A percentile compares a stretch with the other conserved stretches of the same genome.
Conservation (phyloP, 2,113 vertebrate genomes). For the Cathartes aura region DNA sequence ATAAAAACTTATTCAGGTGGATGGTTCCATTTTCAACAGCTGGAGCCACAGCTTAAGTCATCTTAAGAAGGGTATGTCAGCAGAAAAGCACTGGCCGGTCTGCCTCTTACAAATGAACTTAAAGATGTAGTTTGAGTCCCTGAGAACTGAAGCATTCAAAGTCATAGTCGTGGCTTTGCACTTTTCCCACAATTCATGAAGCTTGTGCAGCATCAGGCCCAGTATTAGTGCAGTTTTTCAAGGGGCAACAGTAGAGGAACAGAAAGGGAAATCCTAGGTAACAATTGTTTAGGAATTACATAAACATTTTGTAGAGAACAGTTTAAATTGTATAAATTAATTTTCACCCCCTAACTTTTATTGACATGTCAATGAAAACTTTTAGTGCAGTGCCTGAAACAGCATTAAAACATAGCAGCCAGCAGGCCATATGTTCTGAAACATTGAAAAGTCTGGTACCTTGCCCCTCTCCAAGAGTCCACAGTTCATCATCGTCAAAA, state of each 20-base stretch:
- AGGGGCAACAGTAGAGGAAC: background rate
- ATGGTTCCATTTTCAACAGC: background rate
- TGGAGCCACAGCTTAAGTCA: background rate
- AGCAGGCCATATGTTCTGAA: background rate
- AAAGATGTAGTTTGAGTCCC: background rate
- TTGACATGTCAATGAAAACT: background rate
- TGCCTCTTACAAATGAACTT: background rate
- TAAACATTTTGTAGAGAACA: background rate
- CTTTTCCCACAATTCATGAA: background rate
- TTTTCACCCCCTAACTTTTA: background rate
- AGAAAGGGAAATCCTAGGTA: background rate
- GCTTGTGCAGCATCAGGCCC: background rate
- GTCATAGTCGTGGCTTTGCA: background rate
- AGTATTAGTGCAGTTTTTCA: background rate
- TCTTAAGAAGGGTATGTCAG: background rate
- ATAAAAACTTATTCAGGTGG: background rate
- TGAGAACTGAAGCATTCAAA: background rate
- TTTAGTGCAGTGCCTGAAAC: background rate
- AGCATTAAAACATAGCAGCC: background rate
- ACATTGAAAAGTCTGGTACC: slow-evolving; percentile 73
- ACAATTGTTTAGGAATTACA: background rate
- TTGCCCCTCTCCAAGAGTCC: slow-evolving; percentile 97
- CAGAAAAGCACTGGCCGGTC: background rate
- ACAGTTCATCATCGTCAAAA: slow-evolving; percentile 97
- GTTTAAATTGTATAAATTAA: background rate